These are phyloP conservation scores for Copidosoma floridanum DNA, from an alignment of 1,140 invertebrate species.

Conservation along the genomic window DNA sequence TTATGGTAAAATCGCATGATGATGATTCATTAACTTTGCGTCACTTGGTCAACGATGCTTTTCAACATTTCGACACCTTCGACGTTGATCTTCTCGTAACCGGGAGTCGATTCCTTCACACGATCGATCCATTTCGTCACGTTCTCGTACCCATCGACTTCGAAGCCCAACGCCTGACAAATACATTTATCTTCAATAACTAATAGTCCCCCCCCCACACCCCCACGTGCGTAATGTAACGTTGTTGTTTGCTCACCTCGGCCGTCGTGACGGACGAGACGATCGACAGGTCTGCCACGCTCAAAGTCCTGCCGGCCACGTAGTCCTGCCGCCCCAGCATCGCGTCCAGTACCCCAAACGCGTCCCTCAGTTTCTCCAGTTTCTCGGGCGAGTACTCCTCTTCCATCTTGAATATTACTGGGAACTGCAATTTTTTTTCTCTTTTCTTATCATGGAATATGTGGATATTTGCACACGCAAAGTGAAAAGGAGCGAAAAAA, in stretches of 20 bases:
- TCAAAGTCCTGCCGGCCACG: slow-evolving; percentile 49
- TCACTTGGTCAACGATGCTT: slow-evolving; percentile 23
- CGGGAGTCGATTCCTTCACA: slow-evolving; percentile 67
- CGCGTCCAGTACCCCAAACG: slow-evolving; percentile 42
- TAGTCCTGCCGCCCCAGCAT: slow-evolving; percentile 49
- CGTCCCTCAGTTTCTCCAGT: slow-evolving; percentile 35
- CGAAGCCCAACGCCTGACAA: slow-evolving; percentile 66
- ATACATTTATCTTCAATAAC: slow-evolving; percentile 19
- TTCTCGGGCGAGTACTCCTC: slow-evolving; percentile 30
- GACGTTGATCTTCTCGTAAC: slow-evolving; percentile 71
- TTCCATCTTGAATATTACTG: slow-evolving; percentile 32
- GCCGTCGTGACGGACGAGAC: slow-evolving; percentile 40
- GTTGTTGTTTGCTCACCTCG: slow-evolving; percentile 40
- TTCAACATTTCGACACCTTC: slow-evolving; percentile 49
- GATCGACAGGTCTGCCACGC: slow-evolving; percentile 55
- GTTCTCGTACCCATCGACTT: slow-evolving; percentile 68
- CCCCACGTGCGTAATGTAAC: not conserved
- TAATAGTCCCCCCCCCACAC: not conserved
- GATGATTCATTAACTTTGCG: slow-evolving; percentile 16
- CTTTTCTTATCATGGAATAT: too few relatives aligned
- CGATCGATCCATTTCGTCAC: slow-evolving; percentile 69
- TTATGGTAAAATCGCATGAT: too few relatives aligned
- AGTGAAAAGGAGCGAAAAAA: slow-evolving; percentile 4
- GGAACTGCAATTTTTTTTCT: slow-evolving; percentile 46
- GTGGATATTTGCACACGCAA: too few relatives aligned